Evolutionary conservation across 2,888 invertebrate genomes (phyloP).

Genomic region (Eristalis pertinax): DNA sequence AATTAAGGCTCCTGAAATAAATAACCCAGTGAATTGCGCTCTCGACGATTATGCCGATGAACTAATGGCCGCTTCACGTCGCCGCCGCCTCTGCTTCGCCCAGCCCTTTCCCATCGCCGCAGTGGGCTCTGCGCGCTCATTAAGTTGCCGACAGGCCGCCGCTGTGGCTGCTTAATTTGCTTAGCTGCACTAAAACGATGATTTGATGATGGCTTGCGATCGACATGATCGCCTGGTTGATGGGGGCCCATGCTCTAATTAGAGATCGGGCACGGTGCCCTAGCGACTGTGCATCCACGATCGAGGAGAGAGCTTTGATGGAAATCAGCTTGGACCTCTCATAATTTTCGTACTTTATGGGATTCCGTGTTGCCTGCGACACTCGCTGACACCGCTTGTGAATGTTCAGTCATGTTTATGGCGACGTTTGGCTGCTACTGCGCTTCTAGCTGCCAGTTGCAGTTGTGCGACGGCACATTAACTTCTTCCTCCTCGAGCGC

Average conservation of each 20-base stretch:
- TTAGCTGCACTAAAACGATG: constrained; percentile 57
- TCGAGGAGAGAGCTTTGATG: not conserved
- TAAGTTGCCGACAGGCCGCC: constrained; percentile 36
- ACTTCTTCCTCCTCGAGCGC: not conserved
- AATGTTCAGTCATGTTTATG: constrained; percentile 51
- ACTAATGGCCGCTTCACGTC: constrained; percentile 62
- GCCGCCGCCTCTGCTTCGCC: not conserved
- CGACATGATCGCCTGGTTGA: constrained; percentile 31
- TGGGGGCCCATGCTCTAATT: constrained; percentile 21
- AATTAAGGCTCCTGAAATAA: constrained; percentile 69
- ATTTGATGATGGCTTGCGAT: constrained; percentile 55
- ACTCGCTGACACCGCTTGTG: constrained; percentile 53
- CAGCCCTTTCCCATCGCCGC: not conserved
- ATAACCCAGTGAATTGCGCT: constrained; percentile 65
- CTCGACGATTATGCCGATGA: constrained; percentile 61
- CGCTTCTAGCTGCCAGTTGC: not conserved
- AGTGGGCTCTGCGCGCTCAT: constrained; percentile 35
- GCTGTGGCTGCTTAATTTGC: constrained; percentile 39
- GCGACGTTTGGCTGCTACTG: constrained; percentile 48
- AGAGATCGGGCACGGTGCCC: too few relatives aligned
- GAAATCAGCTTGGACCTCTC: constrained; percentile 4
- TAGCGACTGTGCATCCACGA: not conserved
- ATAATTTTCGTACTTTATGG: constrained; percentile 49
- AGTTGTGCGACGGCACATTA: not conserved
- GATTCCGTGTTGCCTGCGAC: constrained; percentile 40